Base-by-base conservation (phyloP, 2,797 vertebrate species). In the Lithobates pipiens region DNA sequence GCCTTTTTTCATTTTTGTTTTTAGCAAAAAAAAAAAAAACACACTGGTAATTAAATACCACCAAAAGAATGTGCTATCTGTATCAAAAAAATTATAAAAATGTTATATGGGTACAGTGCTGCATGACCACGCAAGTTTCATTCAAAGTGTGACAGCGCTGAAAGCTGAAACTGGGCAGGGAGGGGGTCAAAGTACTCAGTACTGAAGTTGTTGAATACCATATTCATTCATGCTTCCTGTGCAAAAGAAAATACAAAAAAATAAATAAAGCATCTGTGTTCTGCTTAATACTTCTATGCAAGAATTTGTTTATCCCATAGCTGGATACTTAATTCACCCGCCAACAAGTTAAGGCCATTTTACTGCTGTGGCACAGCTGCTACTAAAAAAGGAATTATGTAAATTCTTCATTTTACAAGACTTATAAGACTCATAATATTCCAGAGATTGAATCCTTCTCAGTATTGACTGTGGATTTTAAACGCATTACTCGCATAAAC, bases 381-480 rank as follows among this genome's bases (percentile, higher is more conserved):
- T 21, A 61, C 21, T 6, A 2, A n/a, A 18, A 57, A 32, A 16
- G 32, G 3, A 42, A 15, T 63, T 29, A 73, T 73, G 50, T 72
- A 72, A 5, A 71, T 10, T 54, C 44, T 25, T 69, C 11, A 21
- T n/a, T 2, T 11, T 21, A 27, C 39, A 11, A 44, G 67, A 68
- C 27, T 15, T 61, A 61, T 61, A 61, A 67, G 46, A 54, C 21
- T 69, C 23, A 2, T 10, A 63, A 57, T 81, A 81, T 54, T 42
- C 4, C 23, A 63, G 9, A 73, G 32, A 73, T 39, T 50, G 15
- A 3, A 77, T 54, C 50, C 70, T 10, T 15, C 32, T 21, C 16
- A 44, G 39, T 77, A 67, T 86, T 82, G 72, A 80, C 78, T 61
- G 23, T 70, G 57, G 72, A 70, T 61, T 76, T 76, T 42, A 76